Percentiles rank a stretch among this genome's conserved stretches.
phyloP scores from a whole-genome alignment of 1,140 invertebrate genomes.

The Drosophila ironensis region DNA sequence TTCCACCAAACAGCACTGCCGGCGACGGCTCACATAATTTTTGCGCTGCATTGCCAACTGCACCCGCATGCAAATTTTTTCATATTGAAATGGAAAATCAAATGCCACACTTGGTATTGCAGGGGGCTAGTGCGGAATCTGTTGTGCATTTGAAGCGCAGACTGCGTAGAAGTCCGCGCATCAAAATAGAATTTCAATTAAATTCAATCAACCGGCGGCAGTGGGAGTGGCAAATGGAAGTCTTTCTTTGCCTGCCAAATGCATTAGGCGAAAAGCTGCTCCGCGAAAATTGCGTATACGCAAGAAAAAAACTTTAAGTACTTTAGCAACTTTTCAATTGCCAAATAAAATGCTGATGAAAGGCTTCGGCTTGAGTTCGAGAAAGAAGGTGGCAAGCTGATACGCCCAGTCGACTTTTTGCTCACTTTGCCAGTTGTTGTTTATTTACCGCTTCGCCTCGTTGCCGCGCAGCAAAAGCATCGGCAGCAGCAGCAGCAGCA shows the following conservation, averaged over 20 bases:
- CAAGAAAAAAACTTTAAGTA: conserved; percentile 29
- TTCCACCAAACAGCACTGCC: conserved; percentile 15
- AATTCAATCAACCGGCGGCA: conserved; percentile 32
- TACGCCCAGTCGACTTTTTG: conserved; percentile 53
- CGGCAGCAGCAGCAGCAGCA: neutral
- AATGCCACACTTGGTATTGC: conserved; percentile 17
- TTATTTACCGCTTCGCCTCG: conserved; percentile 74
- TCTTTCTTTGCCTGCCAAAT: conserved; percentile 28
- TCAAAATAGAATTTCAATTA: conserved; percentile 51
- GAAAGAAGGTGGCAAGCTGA: neutral
- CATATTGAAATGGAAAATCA: conserved; percentile 69
- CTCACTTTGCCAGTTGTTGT: conserved; percentile 74
- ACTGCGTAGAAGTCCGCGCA: conserved; percentile 21
- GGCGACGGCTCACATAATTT: conserved; percentile 4
- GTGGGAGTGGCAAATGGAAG: neutral
- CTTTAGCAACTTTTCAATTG: conserved; percentile 54
- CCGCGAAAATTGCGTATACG: conserved; percentile 42
- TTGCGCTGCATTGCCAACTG: conserved; percentile 31
- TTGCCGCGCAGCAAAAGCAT: conserved; percentile 27
- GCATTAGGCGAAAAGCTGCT: conserved; percentile 21
- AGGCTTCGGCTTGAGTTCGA: neutral
- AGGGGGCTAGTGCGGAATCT: neutral
- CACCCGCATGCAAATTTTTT: conserved; percentile 53
- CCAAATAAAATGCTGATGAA: conserved; percentile 52
- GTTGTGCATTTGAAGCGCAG: conserved; percentile 39